Evolutionary conservation across 2,113 vertebrate species (phyloP), one percentile per base, ranked within the genome.

Genomic region (Istiophorus platypterus): DNA sequence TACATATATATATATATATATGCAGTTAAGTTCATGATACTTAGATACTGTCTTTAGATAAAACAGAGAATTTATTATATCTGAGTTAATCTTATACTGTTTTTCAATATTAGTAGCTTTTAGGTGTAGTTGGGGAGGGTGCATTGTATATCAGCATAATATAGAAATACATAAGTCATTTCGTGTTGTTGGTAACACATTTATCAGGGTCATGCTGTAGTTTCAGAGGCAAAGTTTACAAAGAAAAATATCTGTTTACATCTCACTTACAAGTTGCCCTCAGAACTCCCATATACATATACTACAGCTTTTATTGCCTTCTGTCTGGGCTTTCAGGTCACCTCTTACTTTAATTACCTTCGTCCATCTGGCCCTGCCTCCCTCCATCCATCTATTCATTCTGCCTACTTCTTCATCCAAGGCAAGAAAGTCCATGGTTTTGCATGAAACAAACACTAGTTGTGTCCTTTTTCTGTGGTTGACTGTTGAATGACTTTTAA

Each of bases 331-430:
- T 91, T 89, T 84, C 41, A 81, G 93, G 92, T 94, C 92, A 93
- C 93, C 90, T 94, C 90, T 91, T 91, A 91, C 90, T 87, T 95
- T 96, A 96, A 96, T 96, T 95, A 96, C 93, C 86, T 91, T 87
- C 88, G 89, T 92, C 4, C 2, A 37, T 87, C 58, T 17, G 14
- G 73, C 70, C 37, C 63, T 49, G n/a, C 47, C 71, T 82, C 73
- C 42, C 51, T 80, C 67, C 78, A 69, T 79, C 85, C 69, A 70
- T 69, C 64, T 26, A 20, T 51, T 76, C 47, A 69, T 34, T 66
- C 62, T 67, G 78, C 18, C 17, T 39, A 59, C 49, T 11, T 54
- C 20, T 24, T 71, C 4, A 9, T 15, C 17, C 12, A 59, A 71
- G 49, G 17, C 2, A 47, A 67, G 11, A 37, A 58, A 39, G 17